phyloP scores from a whole-genome alignment of 2,113 vertebrate genomes.

The Aspidoscelis tigris region DNA sequence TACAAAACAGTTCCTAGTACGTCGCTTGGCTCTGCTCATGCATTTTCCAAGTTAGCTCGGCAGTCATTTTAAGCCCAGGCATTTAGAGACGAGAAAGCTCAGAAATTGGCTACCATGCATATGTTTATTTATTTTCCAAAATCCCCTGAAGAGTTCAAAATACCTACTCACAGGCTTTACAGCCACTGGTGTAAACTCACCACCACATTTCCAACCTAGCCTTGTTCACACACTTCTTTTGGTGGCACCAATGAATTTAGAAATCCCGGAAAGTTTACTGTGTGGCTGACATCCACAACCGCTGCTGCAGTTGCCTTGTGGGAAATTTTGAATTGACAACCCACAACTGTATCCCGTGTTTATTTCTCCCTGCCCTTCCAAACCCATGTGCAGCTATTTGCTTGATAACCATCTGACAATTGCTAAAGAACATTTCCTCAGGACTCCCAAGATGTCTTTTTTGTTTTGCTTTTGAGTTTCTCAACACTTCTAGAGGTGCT shows the following conservation, averaged over 20 bases:
- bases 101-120: background rate
- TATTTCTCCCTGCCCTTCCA: background rate
- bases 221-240: background rate
- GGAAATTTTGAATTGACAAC: background rate
- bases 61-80: background rate
- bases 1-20: background rate
- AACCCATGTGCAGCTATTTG: background rate
- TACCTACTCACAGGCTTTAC: background rate
- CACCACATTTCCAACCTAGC: background rate
- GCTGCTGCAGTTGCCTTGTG: background rate
- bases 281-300: background rate
- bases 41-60: background rate
- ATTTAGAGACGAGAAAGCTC: background rate
- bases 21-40: background rate
- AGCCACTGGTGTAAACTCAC: background rate
- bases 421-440: background rate
- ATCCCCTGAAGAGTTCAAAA: background rate
- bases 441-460: background rate
- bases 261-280: background rate
- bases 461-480: slow-evolving; percentile 1
- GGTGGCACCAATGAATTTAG: background rate
- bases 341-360: background rate
- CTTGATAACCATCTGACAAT: background rate
- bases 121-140: slow-evolving; percentile 18
- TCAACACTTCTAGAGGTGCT: background rate